Conservation (phyloP, 2,797 vertebrate genomes). For the Thamnophis elegans region DNA sequence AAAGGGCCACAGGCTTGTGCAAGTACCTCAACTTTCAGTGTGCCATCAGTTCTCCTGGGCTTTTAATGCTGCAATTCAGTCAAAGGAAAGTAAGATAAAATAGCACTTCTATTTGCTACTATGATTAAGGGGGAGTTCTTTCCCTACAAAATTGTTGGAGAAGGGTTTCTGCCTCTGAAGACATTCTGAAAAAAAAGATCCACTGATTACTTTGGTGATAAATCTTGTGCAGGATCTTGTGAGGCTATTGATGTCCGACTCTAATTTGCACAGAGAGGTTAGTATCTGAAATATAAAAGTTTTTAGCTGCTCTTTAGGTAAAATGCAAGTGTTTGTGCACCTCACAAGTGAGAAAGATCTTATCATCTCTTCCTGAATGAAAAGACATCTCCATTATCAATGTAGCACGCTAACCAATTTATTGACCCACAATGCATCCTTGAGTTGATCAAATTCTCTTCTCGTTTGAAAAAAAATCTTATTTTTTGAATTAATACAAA, state of each 20-base stretch:
- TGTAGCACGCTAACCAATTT: not conserved
- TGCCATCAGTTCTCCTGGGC: not conserved
- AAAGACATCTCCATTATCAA: not conserved
- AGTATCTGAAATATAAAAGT: not conserved
- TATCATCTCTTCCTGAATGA: not conserved
- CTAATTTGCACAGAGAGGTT: not conserved
- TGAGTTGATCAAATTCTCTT: not conserved
- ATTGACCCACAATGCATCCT: not conserved
- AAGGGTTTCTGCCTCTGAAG: not conserved
- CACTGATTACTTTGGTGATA: not conserved
- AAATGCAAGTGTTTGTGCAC: not conserved
- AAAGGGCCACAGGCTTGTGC: not conserved
- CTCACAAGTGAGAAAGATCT: not conserved
- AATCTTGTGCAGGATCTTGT: not conserved
- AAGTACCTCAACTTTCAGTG: not conserved
- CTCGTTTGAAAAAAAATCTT: not conserved
- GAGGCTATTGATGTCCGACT: not conserved
- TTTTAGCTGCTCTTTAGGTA: not conserved
- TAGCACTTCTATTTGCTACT: not conserved
- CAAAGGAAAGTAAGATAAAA: not conserved
- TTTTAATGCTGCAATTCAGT: not conserved
- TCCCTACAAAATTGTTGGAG: not conserved
- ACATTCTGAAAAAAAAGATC: not conserved
- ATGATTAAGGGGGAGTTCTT: not conserved
- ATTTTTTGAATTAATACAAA: not conserved